These are phyloP conservation scores for Drosophila nr. medialis DNA, from an alignment of 2,888 invertebrate species.

Conservation along the genomic window DNA sequence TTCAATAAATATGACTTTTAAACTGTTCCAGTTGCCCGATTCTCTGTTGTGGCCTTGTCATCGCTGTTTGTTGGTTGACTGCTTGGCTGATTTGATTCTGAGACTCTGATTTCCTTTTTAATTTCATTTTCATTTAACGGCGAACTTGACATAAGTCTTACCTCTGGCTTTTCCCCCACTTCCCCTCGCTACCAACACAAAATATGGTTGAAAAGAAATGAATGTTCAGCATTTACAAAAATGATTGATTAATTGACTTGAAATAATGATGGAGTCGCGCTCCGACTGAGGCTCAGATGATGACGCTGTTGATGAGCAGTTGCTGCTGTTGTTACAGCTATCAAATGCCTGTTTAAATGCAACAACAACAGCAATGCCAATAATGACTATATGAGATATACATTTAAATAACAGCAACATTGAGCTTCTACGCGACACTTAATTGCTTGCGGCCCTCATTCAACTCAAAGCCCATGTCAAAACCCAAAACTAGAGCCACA, in stretches of 20 bases:
- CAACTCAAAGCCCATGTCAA: not conserved
- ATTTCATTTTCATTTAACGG: conserved; percentile 45
- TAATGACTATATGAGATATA: conserved; percentile 67
- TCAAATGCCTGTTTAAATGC: conserved; percentile 71
- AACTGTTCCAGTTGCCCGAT: conserved; percentile 17
- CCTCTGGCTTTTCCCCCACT: conserved; percentile 23
- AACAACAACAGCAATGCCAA: conserved; percentile 46
- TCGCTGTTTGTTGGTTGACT: conserved; percentile 17
- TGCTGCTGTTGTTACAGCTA: conserved; percentile 46
- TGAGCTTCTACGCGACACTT: conserved; percentile 50
- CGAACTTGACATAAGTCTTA: conserved; percentile 52
- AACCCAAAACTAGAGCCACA: not conserved
- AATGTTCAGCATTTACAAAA: conserved; percentile 57
- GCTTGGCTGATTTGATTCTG: not conserved
- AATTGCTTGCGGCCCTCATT: conserved; percentile 50
- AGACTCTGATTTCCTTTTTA: conserved; percentile 10
- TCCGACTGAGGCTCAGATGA: conserved; percentile 17
- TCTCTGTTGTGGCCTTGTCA: conserved; percentile 22
- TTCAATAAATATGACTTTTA: conserved; percentile 15
- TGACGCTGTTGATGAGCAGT: conserved; percentile 48
- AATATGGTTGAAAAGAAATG: conserved; percentile 24
- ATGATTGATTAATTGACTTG: conserved; percentile 78
- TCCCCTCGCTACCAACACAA: not conserved
- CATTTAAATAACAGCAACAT: conserved; percentile 40
- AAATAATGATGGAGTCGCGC: conserved; percentile 53